Evolutionary conservation across 92 coral and sea anemone genomes (phyloP), one percentile per base, ranked within the genome.

Genomic region (Zoanthus solanderi): DNA sequence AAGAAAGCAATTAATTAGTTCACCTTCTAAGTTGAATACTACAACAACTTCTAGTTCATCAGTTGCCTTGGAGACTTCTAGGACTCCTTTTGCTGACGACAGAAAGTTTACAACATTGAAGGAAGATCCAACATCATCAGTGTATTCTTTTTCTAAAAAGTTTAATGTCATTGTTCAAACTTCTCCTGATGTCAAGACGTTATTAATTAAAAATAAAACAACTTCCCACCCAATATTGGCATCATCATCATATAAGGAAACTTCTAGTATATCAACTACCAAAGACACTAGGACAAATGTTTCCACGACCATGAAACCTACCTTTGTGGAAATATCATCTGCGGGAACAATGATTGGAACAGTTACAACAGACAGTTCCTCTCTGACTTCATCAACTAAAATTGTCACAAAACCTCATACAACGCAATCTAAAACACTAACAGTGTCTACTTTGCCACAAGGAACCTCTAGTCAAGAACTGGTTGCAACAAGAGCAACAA

Each of bases 361-460:
- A 50, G 9, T 50, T 50, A 50, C 56, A 1, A 50, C 56, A 50
- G 56, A 50, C 3, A 7, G 56, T 50, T 11, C 56, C 8, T 50
- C 56, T 50, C 29, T 63, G 30, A 31, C 88, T 71, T 47, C 72
- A 85, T n/a, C 28, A 8, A 31, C 88, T 14, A 14, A 60, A 74
- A 37, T 79, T 44, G 17, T 53, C 12, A 45, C 46, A 3, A 11
- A 85, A 47, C n/a, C 46, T 42, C 45, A 9, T 28, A 67, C 12
- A 67, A 67, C 37, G 6, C 2, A 9, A 34, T 4, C 42, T 67
- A 29, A 15, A 42, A 2, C 48, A 65, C 6, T 12, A 46, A 47
- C 87, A 10, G 7, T 81, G 1, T 2, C 90, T 45, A 32, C 87
- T 29, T 29, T 79, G 50, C 8, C 69, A 79, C n/a, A 58, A 79